A percentile compares a stretch with the other conserved stretches of the same genome.
phyloP scores from a whole-genome alignment of 1,140 invertebrate genomes.

The Stegodyphus dumicola region DNA sequence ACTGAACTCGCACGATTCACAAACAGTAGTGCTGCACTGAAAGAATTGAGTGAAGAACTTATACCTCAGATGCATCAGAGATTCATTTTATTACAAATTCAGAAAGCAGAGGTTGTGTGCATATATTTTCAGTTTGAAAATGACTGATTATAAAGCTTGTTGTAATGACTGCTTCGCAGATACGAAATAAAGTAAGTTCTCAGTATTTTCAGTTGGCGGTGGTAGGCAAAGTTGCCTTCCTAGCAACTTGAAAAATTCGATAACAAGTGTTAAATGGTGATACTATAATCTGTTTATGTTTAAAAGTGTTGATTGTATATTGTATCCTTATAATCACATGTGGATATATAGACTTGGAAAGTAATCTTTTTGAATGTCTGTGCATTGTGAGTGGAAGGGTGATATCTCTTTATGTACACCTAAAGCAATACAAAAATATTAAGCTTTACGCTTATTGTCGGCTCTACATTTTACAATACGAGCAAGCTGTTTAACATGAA shows the following conservation, averaged over 20 bases:
- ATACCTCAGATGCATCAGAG: neutral
- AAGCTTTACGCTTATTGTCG: constrained; percentile 45
- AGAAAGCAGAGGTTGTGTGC: no score
- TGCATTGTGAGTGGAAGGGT: constrained; percentile 48
- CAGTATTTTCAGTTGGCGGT: no score
- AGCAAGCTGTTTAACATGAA: neutral
- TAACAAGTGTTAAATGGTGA: constrained; percentile 41
- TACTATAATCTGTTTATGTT: constrained; percentile 58
- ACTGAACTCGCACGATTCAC: constrained; percentile 31
- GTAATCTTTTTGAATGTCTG: constrained; percentile 49
- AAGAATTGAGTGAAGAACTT: neutral
- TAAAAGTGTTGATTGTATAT: constrained; percentile 57
- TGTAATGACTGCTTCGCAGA: no score
- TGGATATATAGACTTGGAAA: constrained; percentile 25
- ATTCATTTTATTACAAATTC: no score
- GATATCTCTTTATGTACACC: constrained; percentile 58
- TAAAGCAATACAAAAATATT: constrained; percentile 58
- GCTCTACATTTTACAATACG: neutral
- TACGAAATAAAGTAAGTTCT: no score
- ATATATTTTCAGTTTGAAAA: no score
- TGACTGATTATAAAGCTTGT: no score
- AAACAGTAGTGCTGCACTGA: neutral
- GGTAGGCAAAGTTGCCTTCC: no score
- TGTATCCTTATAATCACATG: constrained; percentile 57
- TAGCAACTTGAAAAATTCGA: neutral